Percentiles rank a stretch among this genome's conserved stretches.
Evolutionary conservation across 2,888 invertebrate species (phyloP).

Genomic region (Drosophila sordidapex): DNA sequence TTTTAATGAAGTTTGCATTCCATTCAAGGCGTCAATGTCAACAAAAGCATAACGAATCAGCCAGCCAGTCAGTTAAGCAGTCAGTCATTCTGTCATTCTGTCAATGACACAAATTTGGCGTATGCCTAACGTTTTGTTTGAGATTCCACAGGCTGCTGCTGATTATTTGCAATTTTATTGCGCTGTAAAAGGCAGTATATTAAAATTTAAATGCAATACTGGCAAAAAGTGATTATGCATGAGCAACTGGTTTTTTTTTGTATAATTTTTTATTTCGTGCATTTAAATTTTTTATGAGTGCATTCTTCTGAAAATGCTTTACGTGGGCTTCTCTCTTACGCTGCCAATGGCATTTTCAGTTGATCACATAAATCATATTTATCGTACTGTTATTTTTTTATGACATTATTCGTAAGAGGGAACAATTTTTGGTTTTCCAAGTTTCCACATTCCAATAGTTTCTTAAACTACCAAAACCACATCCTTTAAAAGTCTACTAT

Average conservation of each 20-base stretch:
- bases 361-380: neutral
- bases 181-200: conserved; percentile 26
- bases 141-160: conserved; percentile 4
- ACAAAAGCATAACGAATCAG: conserved; percentile 39
- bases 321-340: conserved; percentile 1
- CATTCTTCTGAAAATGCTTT: conserved; percentile 4
- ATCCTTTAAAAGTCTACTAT: neutral
- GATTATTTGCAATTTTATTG: conserved; percentile 43
- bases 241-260: conserved; percentile 13
- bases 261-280: conserved; percentile 6
- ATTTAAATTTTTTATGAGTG: conserved; percentile 40
- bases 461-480: neutral
- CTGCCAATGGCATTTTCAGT: conserved; percentile 4
- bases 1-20: conserved; percentile 75
- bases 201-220: conserved; percentile 37
- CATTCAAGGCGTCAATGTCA: conserved; percentile 52
- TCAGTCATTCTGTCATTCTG: neutral
- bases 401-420: neutral
- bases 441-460: neutral
- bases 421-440: neutral
- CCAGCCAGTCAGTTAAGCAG: conserved; percentile 5
- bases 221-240: conserved; percentile 33
- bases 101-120: conserved; percentile 27
- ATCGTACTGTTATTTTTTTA: neutral
- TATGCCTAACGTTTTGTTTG: conserved; percentile 40